Percentiles rank a stretch among this genome's conserved stretches.
Evolutionary conservation across 2,113 vertebrate species (phyloP).

Genomic region (Dasyornis broadbenti): DNA sequence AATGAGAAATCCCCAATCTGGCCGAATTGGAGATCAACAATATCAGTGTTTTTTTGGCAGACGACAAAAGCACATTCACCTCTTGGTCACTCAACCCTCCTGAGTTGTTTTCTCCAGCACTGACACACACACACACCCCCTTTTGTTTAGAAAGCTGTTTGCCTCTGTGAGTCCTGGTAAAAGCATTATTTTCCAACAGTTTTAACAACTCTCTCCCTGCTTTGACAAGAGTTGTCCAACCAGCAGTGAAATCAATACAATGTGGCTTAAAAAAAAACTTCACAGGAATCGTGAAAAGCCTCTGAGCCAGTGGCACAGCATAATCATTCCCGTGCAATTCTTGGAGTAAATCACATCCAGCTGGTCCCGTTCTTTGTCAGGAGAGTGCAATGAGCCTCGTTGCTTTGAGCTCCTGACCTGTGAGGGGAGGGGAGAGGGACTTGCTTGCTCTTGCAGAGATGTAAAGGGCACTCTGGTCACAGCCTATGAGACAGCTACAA

Average conservation of each 20-base stretch:
- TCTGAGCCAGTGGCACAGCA: neutral
- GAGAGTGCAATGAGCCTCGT: neutral
- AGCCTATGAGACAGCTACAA: neutral
- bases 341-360: neutral
- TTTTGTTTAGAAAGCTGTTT: neutral
- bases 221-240: neutral
- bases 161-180: neutral
- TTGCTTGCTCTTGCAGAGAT: neutral
- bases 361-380: neutral
- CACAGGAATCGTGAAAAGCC: neutral
- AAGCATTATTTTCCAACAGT: neutral
- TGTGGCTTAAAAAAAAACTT: neutral
- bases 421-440: neutral
- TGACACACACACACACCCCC: neutral
- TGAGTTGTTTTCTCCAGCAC: neutral
- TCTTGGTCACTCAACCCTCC: neutral
- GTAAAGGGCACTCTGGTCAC: neutral
- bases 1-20: neutral
- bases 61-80: neutral
- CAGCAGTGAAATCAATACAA: neutral
- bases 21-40: accelerated
- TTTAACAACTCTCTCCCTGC: neutral
- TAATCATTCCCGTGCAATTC: neutral
- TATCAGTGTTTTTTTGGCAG: neutral
- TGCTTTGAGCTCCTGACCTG: neutral